These are phyloP conservation scores for Lagopus muta DNA, from an alignment of 2,113 vertebrate species.

Conservation along the genomic window DNA sequence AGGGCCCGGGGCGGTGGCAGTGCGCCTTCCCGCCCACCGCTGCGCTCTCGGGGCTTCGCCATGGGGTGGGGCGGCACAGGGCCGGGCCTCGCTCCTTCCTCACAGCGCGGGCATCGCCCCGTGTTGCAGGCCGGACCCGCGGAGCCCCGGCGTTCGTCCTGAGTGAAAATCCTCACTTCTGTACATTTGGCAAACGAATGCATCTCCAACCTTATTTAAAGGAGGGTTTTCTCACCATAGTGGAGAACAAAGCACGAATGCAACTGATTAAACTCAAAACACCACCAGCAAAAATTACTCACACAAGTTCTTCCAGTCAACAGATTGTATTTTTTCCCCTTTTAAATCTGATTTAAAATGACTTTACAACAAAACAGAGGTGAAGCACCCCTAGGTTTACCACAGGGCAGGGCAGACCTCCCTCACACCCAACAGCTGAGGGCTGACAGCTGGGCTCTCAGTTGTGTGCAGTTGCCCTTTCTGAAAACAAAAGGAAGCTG, in stretches of 20 bases:
- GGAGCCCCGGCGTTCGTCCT: background rate
- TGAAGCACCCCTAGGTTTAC: accelerated
- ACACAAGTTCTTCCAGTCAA: background rate
- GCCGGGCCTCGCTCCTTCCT: background rate
- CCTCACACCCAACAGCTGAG: background rate
- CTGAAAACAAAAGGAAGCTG: accelerated
- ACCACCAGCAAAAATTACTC: accelerated
- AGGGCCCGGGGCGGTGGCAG: background rate
- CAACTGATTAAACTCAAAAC: accelerated
- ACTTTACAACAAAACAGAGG: background rate
- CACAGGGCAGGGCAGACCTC: accelerated
- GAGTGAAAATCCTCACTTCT: background rate
- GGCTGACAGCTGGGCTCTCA: too few relatives aligned
- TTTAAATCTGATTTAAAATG: background rate
- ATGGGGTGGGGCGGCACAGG: background rate
- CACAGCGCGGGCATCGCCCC: background rate
- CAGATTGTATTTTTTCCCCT: background rate
- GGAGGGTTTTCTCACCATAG: background rate
- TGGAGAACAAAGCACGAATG: accelerated
- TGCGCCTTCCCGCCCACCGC: accelerated
- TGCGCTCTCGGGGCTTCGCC: accelerated
- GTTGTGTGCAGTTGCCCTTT: background rate
- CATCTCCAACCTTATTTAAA: accelerated
- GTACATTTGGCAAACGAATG: accelerated
- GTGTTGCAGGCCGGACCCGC: accelerated